Evolutionary conservation across 2,113 vertebrate genomes (phyloP).

Genomic region (Lamprotornis superbus): DNA sequence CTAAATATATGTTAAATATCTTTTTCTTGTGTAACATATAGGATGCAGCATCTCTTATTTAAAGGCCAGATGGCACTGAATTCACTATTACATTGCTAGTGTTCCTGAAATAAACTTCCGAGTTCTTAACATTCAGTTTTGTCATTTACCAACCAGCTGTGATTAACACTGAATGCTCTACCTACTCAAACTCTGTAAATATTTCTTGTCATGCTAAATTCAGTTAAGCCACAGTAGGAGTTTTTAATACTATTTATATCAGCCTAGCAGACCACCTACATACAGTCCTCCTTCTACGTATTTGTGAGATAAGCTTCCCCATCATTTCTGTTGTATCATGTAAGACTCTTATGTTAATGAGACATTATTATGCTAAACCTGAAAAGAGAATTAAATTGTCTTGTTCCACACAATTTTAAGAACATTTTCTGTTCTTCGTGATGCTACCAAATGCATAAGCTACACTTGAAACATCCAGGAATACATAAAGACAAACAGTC

Average conservation of each 20-base stretch:
- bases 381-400: not conserved
- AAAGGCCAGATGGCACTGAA: not conserved
- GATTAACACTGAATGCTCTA: not conserved
- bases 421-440: not conserved
- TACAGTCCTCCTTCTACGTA: not conserved
- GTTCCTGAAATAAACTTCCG: not conserved
- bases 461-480: not conserved
- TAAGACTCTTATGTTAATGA: not conserved
- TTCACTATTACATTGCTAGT: not conserved
- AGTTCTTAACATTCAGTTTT: not conserved
- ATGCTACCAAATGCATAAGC: not conserved
- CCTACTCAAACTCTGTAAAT: not conserved
- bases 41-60: not conserved
- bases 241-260: not conserved
- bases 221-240: not conserved
- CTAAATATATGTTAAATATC: not conserved
- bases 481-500: not conserved
- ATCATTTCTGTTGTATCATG: not conserved
- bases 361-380: not conserved
- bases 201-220: constrained; percentile 10
- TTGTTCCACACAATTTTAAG: not conserved
- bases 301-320: not conserved
- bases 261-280: constrained; percentile 1
- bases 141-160: not conserved
- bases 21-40: not conserved